Evolutionary conservation across 2,888 invertebrate genomes (phyloP), one percentile per base, ranked within the genome.

Genomic region (Corbicula japonica): DNA sequence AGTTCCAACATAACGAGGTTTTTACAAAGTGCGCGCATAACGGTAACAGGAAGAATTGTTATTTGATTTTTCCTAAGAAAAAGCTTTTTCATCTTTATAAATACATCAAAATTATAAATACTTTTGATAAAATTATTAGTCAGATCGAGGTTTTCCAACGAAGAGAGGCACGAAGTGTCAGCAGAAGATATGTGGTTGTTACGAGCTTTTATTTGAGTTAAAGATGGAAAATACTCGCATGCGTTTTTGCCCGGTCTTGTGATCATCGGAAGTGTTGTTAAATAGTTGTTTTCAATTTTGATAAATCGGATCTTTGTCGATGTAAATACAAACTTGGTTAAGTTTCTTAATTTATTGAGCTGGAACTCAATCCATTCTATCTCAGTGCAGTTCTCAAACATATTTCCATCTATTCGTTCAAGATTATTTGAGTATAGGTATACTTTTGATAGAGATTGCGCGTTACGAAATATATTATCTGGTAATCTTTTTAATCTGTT

Each of bases 401-500:
- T 18, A 15, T n/a, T 15, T 48, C 35, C 61, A n/a, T 61, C 61
- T 3, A 71, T 12, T n/a, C 8, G 8, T 6, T 1, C 28, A 5
- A 71, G 48, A n/a, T 23, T 30, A 28, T 71, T 71, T 4, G 26
- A 18, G 6, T 60, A 18, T 32, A 71, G 3, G 30, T 38, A n/a
- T 41, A 71, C 26, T 8, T 21, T 15, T n/a, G 5, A 12, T n/a
- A 71, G 23, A 23, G 4, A 23, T 28, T 10, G 1, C 0, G 50
- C n/a, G 15, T n/a, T 28, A n/a, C 38, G 10, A 38, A 71, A 62
- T n/a, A 50, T 23, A 23, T 35, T 34, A 5, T 41, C 35, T 35
- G 50, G 61, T 26, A 71, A 41, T n/a, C 28, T 26, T 5, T 38
- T 50, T 23, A 71, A 34, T 41, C 26, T 23, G 41, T 71, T 71